Evolutionary conservation across 2,888 invertebrate species (phyloP).

Genomic region (Meloe dianella): DNA sequence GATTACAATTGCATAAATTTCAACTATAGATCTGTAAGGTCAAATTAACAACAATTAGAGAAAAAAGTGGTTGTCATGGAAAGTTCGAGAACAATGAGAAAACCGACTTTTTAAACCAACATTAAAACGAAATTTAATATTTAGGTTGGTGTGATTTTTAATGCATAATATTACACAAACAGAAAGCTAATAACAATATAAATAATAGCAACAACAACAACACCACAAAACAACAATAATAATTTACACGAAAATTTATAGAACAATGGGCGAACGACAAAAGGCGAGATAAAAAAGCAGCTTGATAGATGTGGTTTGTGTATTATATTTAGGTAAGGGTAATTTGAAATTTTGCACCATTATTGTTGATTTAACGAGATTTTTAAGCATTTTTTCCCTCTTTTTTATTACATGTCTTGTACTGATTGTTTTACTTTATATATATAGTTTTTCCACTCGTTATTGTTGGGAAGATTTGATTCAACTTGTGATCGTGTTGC

Average conservation of each 20-base stretch:
- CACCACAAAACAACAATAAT: background rate
- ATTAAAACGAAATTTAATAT: too few species aligned
- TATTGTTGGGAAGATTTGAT: constrained; percentile 5
- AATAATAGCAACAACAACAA: too few species aligned
- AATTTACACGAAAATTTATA: background rate
- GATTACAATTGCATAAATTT: too few species aligned
- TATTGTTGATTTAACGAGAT: constrained; percentile 2
- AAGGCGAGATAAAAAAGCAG: background rate
- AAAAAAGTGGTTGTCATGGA: too few species aligned
- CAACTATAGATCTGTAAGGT: too few species aligned
- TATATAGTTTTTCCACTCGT: background rate
- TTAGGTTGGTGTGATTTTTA: background rate
- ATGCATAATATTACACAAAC: background rate
- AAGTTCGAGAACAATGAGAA: background rate
- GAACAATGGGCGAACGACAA: background rate
- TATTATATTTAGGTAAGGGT: background rate
- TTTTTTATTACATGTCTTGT: background rate
- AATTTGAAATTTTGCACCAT: background rate
- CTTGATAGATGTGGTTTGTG: background rate
- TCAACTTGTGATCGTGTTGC: constrained; percentile 8
- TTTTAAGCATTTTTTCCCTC: background rate
- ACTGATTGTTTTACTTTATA: background rate
- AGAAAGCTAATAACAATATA: background rate
- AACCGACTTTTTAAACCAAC: background rate
- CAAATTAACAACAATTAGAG: too few species aligned